Conservation (phyloP, 2,797 vertebrate species). For the Muscicapa comitata region DNA sequence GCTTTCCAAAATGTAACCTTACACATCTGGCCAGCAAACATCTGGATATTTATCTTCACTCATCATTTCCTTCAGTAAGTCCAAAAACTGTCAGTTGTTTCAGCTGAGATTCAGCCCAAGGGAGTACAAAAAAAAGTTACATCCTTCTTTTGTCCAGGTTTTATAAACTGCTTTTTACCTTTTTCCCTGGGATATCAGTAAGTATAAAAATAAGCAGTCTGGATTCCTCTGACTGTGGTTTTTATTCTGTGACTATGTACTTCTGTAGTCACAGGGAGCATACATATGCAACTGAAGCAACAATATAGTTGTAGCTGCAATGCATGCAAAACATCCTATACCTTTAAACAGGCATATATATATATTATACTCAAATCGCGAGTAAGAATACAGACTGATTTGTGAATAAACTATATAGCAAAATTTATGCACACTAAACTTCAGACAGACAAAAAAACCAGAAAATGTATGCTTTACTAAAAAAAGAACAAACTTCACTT, state of each 20-base stretch:
- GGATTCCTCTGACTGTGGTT: slow-evolving; percentile 49
- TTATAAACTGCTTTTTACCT: slow-evolving; percentile 75
- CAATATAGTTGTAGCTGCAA: neutral
- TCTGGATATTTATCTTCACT: slow-evolving; percentile 85
- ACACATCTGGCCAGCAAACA: slow-evolving; percentile 82
- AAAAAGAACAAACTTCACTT: neutral
- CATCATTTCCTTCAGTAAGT: slow-evolving; percentile 85
- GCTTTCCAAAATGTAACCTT: slow-evolving; percentile 75
- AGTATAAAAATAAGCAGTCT: slow-evolving; percentile 74
- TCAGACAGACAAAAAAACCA: neutral
- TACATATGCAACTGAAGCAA: slow-evolving; percentile 24
- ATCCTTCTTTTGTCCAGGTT: slow-evolving; percentile 74
- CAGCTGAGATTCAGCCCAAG: slow-evolving; percentile 74
- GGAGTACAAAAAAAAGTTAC: slow-evolving; percentile 73
- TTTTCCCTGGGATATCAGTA: slow-evolving; percentile 68
- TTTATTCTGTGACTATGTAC: slow-evolving; percentile 4
- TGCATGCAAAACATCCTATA: neutral
- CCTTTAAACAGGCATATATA: neutral
- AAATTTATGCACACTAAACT: neutral
- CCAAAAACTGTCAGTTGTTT: slow-evolving; percentile 83
- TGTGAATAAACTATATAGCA: neutral
- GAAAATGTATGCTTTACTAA: neutral
- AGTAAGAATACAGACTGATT: neutral
- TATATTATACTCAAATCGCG: neutral
- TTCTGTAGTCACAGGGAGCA: neutral